Evolutionary conservation across 2,888 invertebrate genomes (phyloP), one percentile per base, ranked within the genome.

Genomic region (Hirtodrosophila cameraria): DNA sequence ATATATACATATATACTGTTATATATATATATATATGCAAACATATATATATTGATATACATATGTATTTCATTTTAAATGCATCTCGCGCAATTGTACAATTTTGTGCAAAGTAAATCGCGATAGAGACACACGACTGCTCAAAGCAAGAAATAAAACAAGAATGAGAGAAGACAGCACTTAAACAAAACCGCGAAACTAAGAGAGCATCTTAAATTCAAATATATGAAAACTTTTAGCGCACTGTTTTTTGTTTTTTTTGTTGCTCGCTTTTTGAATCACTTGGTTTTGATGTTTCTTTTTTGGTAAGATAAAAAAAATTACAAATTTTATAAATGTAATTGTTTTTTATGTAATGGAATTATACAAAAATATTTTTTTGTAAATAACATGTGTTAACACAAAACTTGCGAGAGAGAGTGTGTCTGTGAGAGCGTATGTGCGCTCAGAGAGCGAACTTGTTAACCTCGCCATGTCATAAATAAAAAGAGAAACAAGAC

Each of bases 141-240:
- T 57, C 57, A 49, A 35, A 35, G 35, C 57, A 57, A 65, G 43
- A 59, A 59, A 52, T 46, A 35, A 53, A 33, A 38, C 18, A 53
- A 18, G 13, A 65, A 66, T 52, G 52, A 42, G 53, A 38, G 20
- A 52, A 49, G 28, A 49, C 39, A 43, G 15, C 54, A 23, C 25
- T 35, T 33, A 33, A 20, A 25, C 23, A 53, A 27, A 54, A 33
- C 45, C 16, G 12, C 16, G 16, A 36, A 50, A 50, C 15, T 12
- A 50, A 35, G 48, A 43, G 46, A 43, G 31, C 38, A 38, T 42
- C 53, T 45, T 11, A 41, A 45, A 43, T 43, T 48, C 46, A 60
- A 48, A 41, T 57, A 55, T 55, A 50, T 31, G n/a, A n/a, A n/a
- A n/a, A 27, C 36, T 41, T 63, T 25, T 20, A 54, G 25, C 30